A percentile compares a stretch with the other conserved stretches of the same genome.
These are phyloP conservation scores for Dromas ardeola DNA, from an alignment of 2,113 vertebrate species.

Conservation along the genomic window DNA sequence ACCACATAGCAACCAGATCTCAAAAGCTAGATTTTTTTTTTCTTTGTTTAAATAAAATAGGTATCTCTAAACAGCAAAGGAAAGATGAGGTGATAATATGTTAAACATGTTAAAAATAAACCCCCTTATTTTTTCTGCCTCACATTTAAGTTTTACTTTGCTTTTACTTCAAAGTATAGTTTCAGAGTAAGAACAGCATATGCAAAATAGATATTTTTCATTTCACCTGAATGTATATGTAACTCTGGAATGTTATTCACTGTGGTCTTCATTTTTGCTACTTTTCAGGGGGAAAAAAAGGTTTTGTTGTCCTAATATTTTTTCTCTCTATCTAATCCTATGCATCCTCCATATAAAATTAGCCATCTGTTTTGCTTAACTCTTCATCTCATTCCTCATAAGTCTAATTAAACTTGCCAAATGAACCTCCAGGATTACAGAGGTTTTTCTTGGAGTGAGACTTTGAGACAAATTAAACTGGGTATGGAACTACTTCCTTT, in stretches of 20 bases:
- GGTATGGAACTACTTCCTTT: not conserved
- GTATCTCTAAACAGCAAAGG: not conserved
- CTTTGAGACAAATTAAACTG: not conserved
- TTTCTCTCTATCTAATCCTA: slow-evolving; percentile 8
- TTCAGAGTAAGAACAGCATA: slow-evolving; percentile 37
- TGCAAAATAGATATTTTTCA: slow-evolving; percentile 37
- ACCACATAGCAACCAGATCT: not conserved
- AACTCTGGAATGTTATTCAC: slow-evolving; percentile 47
- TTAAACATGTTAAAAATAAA: not conserved
- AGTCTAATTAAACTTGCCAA: not conserved
- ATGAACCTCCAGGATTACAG: not conserved
- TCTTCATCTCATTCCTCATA: slow-evolving; percentile 4
- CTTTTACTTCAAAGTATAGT: not conserved
- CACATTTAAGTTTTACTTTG: not conserved
- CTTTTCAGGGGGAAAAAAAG: slow-evolving; percentile 5
- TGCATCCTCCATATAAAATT: slow-evolving; percentile 27
- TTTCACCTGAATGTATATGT: slow-evolving; percentile 22
- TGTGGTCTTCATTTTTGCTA: slow-evolving; percentile 32
- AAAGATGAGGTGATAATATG: not conserved
- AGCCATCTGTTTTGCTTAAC: not conserved
- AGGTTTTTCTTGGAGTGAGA: not conserved
- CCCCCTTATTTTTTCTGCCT: not conserved
- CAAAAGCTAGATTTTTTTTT: not conserved
- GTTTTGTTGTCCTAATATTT: not conserved
- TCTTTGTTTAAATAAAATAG: not conserved